Evolutionary conservation across 2,113 vertebrate species (phyloP).

Genomic region (Athene noctua): DNA sequence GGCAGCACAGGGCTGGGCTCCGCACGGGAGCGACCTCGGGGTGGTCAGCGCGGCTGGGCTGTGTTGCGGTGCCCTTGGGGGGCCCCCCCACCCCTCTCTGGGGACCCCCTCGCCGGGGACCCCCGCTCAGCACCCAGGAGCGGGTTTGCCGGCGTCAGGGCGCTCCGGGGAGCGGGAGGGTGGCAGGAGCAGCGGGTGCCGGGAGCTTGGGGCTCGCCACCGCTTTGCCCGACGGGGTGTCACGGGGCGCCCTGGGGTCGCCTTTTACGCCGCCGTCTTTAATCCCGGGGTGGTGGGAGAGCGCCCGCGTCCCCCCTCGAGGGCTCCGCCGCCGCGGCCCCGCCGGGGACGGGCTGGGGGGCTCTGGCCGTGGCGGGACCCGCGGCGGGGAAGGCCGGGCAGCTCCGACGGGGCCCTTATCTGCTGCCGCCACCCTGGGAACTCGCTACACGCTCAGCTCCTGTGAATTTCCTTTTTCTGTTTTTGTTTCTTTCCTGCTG

Average conservation of each 20-base stretch:
- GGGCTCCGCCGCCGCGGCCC: accelerated
- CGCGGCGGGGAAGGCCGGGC: background rate
- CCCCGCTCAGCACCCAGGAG: background rate
- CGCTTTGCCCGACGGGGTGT: background rate
- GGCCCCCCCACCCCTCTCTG: too few species aligned
- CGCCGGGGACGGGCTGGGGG: background rate
- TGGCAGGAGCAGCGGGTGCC: background rate
- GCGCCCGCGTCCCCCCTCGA: background rate
- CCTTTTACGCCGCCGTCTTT: background rate
- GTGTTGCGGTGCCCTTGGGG: background rate
- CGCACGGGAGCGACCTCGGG: background rate
- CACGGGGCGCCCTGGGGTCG: background rate
- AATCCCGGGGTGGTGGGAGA: background rate
- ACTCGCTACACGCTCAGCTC: background rate
- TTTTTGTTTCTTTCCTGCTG: constrained; percentile 63
- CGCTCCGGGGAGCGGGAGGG: background rate
- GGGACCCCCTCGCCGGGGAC: background rate
- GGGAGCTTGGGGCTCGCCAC: background rate
- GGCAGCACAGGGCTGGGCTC: background rate
- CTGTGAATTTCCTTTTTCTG: constrained; percentile 60
- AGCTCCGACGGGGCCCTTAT: constrained; percentile 25
- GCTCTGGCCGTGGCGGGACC: background rate
- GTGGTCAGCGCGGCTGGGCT: background rate
- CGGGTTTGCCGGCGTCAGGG: accelerated
- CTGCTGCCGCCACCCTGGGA: constrained; percentile 33